Conservation (phyloP, 2,113 vertebrate species). For the Ictalurus punctatus region DNA sequence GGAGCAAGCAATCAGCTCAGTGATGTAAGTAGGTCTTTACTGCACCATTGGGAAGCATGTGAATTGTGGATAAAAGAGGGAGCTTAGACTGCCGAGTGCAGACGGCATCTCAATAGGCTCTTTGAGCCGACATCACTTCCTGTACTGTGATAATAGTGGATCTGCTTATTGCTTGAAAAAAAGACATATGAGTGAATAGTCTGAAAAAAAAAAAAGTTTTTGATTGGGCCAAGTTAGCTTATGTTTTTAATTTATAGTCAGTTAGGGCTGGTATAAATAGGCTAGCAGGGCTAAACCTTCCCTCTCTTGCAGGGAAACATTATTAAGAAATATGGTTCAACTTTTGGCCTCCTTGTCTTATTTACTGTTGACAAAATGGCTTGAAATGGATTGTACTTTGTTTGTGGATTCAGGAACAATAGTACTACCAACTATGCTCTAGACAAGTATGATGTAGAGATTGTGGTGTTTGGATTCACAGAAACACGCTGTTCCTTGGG, state of each 20-base stretch:
- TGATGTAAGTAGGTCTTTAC: constrained; percentile 39
- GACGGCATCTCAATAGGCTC: constrained; percentile 39
- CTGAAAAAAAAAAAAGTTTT: neutral
- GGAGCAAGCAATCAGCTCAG: constrained; percentile 25
- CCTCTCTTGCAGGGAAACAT: neutral
- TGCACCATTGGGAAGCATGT: constrained; percentile 20
- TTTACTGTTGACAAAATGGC: neutral
- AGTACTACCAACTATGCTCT: neutral
- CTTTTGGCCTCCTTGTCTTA: neutral
- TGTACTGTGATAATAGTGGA: constrained; percentile 37
- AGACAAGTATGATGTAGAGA: neutral
- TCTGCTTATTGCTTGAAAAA: constrained; percentile 14
- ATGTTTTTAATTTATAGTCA: neutral
- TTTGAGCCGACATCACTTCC: constrained; percentile 43
- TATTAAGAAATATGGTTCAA: neutral
- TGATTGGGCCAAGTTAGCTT: neutral
- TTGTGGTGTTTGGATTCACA: neutral
- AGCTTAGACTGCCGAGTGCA: constrained; percentile 40
- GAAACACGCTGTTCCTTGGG: neutral
- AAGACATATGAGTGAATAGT: neutral
- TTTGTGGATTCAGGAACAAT: neutral
- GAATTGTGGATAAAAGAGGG: constrained; percentile 55
- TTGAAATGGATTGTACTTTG: neutral
- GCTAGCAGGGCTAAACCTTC: neutral
- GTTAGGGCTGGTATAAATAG: neutral